Conservation (phyloP, 2,888 invertebrate species). For the Pristionchus exspectatus region DNA sequence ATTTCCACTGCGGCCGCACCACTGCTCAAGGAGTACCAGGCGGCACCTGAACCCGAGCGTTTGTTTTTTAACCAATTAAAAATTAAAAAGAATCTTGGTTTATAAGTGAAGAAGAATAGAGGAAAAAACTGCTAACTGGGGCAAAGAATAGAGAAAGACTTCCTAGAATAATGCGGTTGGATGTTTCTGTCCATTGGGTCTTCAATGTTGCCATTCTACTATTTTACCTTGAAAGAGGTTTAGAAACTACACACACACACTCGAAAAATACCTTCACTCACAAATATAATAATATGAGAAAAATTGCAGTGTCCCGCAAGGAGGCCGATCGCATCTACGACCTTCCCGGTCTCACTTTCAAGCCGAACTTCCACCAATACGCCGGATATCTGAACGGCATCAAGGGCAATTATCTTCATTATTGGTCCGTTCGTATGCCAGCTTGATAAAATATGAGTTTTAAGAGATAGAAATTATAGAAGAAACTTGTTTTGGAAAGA, state of each 20-base stretch:
- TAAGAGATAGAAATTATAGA: neutral
- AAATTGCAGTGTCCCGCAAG: slow-evolving; percentile 64
- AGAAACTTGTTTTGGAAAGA: too few relatives aligned
- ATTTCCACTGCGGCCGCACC: neutral
- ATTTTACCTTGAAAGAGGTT: too few relatives aligned
- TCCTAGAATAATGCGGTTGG: too few relatives aligned
- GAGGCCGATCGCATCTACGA: slow-evolving; percentile 68
- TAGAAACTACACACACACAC: too few relatives aligned
- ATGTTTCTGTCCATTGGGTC: too few relatives aligned
- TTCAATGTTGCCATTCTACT: too few relatives aligned
- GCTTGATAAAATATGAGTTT: neutral
- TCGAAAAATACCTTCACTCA: neutral
- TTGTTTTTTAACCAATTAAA: neutral
- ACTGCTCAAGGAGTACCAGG: slow-evolving; percentile 29
- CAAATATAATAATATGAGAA: neutral
- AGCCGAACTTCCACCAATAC: slow-evolving; percentile 79
- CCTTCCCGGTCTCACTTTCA: slow-evolving; percentile 71
- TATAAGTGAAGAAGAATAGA: too few relatives aligned
- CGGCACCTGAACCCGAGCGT: slow-evolving; percentile 14
- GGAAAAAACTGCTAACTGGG: too few relatives aligned
- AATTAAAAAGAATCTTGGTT: too few relatives aligned
- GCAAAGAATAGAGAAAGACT: too few relatives aligned
- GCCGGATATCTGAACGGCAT: slow-evolving; percentile 79
- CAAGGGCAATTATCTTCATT: slow-evolving; percentile 79
- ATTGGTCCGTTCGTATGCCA: slow-evolving; percentile 75